Evolutionary conservation across 1,140 invertebrate genomes (phyloP).

Genomic region (Steinernema khuongi): DNA sequence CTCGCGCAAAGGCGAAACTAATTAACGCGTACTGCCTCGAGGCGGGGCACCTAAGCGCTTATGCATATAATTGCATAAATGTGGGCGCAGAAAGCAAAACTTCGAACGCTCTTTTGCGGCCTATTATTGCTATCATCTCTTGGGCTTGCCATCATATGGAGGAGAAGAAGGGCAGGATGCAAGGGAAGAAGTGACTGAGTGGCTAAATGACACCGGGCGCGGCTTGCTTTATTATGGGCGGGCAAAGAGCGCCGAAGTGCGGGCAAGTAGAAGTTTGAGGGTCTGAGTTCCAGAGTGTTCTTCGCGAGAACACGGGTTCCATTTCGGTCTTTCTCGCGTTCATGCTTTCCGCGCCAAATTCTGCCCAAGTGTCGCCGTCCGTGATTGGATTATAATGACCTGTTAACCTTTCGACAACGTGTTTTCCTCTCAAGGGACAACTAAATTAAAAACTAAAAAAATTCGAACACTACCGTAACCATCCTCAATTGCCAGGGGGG

Average conservation of each 20-base stretch:
- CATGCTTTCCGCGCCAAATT: too few relatives aligned
- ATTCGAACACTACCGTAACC: too few relatives aligned
- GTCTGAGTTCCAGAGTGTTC: too few relatives aligned
- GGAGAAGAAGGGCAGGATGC: background rate
- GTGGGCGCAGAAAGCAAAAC: conserved; percentile 16
- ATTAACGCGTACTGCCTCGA: conserved; percentile 13
- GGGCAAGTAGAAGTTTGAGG: too few relatives aligned
- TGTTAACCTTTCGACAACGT: too few relatives aligned
- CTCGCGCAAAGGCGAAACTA: conserved; percentile 3
- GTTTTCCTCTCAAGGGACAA: too few relatives aligned
- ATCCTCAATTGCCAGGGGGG: too few relatives aligned
- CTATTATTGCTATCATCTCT: conserved; percentile 12
- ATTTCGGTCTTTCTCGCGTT: too few relatives aligned
- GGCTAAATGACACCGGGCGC: conserved; percentile 2
- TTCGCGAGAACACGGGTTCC: too few relatives aligned
- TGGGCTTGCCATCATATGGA: background rate
- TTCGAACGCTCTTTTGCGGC: conserved; percentile 7
- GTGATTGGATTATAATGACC: too few relatives aligned
- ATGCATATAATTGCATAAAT: conserved; percentile 15
- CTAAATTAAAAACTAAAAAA: too few relatives aligned
- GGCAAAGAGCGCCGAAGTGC: background rate
- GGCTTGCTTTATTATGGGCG: background rate
- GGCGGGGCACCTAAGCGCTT: conserved; percentile 16
- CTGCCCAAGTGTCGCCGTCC: too few relatives aligned
- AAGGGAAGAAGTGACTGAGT: background rate